phyloP scores from a whole-genome alignment of 2,888 invertebrate genomes.

The Dynastes maya region DNA sequence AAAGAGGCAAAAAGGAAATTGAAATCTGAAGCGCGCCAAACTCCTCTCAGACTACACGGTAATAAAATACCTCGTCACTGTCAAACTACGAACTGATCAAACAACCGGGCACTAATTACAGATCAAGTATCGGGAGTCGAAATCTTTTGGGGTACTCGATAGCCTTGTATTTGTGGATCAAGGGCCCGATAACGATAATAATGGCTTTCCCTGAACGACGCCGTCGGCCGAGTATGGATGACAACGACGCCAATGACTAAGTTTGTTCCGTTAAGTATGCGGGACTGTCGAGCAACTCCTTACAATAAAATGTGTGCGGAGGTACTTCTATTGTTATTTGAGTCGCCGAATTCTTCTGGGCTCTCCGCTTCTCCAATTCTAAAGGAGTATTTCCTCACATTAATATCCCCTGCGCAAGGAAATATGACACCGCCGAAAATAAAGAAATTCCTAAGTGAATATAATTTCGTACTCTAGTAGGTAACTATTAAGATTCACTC shows the following conservation, averaged over 20 bases:
- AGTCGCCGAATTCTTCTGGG: slow-evolving; percentile 38
- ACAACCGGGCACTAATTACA: slow-evolving; percentile 55
- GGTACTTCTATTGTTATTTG: slow-evolving; percentile 37
- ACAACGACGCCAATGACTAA: slow-evolving; percentile 36
- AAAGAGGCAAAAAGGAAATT: slow-evolving; percentile 16
- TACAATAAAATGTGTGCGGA: slow-evolving; percentile 31
- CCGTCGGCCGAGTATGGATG: slow-evolving; percentile 35
- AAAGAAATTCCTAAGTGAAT: too few relatives aligned
- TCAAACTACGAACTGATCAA: slow-evolving; percentile 47
- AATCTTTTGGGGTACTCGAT: slow-evolving; percentile 55
- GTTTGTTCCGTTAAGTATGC: slow-evolving; percentile 38
- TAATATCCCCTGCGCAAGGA: slow-evolving; percentile 10
- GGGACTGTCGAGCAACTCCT: slow-evolving; percentile 22
- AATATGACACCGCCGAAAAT: slow-evolving; percentile 16
- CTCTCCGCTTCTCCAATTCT: slow-evolving; percentile 28
- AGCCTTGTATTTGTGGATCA: slow-evolving; percentile 49
- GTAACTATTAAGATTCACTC: too few relatives aligned
- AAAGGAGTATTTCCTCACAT: slow-evolving; percentile 12
- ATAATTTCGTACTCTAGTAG: too few relatives aligned
- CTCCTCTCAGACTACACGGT: slow-evolving; percentile 11
- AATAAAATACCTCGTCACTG: slow-evolving; percentile 43
- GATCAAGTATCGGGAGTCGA: slow-evolving; percentile 56
- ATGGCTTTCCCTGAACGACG: slow-evolving; percentile 41
- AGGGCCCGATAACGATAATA: slow-evolving; percentile 44
- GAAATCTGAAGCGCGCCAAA: slow-evolving; percentile 30